Conservation (phyloP, 2,888 invertebrate genomes). For the Empis livida region DNA sequence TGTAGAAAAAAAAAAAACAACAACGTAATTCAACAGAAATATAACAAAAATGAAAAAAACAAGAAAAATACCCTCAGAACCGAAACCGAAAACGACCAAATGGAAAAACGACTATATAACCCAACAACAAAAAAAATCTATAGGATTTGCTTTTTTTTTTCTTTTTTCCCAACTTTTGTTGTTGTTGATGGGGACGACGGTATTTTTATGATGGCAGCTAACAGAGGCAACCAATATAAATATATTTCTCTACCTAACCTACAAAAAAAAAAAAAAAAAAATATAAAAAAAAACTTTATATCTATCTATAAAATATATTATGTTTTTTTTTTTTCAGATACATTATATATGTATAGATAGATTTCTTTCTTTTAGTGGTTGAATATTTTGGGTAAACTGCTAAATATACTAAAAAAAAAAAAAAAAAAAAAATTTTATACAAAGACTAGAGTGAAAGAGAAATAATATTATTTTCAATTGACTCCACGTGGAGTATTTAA, state of each 20-base stretch:
- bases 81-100: constrained; percentile 1
- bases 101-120: not conserved
- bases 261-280: no score
- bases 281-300: no score
- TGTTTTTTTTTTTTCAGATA: no score
- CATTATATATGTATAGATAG: not conserved
- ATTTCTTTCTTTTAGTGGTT: not conserved
- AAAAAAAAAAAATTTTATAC: no score
- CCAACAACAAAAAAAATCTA: no score
- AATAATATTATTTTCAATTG: not conserved
- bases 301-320: not conserved
- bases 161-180: no score
- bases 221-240: no score
- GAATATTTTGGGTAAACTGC: not conserved
- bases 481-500: not conserved
- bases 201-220: not conserved
- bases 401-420: no score
- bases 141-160: no score
- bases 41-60: not conserved
- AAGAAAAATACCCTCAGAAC: not conserved
- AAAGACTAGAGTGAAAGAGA: not conserved
- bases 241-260: no score
- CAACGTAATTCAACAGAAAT: not conserved
- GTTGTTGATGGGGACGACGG: not conserved
- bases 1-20: not conserved